Conservation (phyloP, 2,113 vertebrate species). For the Xerus inauris region DNA sequence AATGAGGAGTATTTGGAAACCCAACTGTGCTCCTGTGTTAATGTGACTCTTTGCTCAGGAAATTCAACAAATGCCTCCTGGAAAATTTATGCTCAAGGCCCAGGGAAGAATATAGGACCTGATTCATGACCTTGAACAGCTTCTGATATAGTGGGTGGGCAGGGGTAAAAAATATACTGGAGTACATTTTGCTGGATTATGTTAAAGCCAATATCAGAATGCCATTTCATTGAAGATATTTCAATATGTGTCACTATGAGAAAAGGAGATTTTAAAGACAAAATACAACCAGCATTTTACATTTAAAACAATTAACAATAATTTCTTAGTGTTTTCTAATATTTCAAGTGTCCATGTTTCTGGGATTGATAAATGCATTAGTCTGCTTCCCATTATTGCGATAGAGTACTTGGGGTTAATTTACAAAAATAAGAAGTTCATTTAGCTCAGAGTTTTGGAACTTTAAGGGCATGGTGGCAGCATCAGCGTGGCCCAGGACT, state of each 20-base stretch:
- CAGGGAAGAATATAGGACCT: background rate
- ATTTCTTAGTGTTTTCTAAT: background rate
- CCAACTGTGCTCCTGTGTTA: background rate
- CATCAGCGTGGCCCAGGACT: background rate
- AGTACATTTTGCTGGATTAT: background rate
- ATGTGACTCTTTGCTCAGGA: background rate
- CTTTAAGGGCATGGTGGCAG: too few species aligned
- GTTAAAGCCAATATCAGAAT: background rate
- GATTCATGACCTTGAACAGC: background rate
- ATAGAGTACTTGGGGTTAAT: background rate
- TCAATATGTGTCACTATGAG: background rate
- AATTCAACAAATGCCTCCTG: background rate
- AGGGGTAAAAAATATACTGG: background rate
- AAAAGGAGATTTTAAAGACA: background rate
- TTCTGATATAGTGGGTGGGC: background rate
- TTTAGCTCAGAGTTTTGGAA: background rate
- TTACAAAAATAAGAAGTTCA: background rate
- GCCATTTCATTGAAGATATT: background rate
- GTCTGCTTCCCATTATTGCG: background rate
- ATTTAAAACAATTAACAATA: background rate
- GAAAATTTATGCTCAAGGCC: background rate
- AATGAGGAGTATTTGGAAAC: background rate
- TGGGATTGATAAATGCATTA: background rate
- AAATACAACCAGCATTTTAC: background rate
- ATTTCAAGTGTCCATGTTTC: background rate